Evolutionary conservation across 2,888 invertebrate species (phyloP), one percentile per base, ranked within the genome.

Genomic region (Macrosiphum euphorbiae): DNA sequence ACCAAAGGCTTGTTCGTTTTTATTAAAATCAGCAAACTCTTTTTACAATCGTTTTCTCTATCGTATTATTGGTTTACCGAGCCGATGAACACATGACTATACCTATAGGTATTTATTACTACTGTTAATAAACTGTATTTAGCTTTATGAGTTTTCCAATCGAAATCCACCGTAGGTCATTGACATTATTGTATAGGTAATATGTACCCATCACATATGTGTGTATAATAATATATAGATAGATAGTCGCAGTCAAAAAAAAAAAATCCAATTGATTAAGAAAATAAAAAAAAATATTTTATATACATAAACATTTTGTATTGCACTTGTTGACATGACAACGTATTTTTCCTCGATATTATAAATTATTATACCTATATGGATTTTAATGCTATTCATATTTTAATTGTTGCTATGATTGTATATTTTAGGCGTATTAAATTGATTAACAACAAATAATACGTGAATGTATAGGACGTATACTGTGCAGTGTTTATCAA

Each of bases 321-420:
- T 90, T 67, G 90, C 13, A 47, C 90, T 90, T 61, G 90, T 90
- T 67, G 90, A 47, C 61, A 90, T 90, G 90, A n/a, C 55, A 90
- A 90, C 90, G 47, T 47, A 61, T 44, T 41, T 47, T 90, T 61
- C 11, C 20, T 41, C 88, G 13, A 58, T 26, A 44, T 78, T 58
- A 58, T 58, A 26, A 58, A 58, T 20, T 20, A 78, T 35, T 24
- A 35, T 16, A 78, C 78, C 35, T 35, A 55, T 55, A 20, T 35
- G 3, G 7, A 24, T 41, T 41, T 78, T 35, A 78, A 35, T 41
- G 20, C 20, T 35, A 78, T 78, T 78, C 8, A 78, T 20, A 78
- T 20, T 78, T 35, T 35, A 35, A 35, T 78, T 35, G 8, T 78
- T 41, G 35, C 20, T 35, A 35, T 35, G 35, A 78, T 78, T 35